A percentile compares a stretch with the other conserved stretches of the same genome.
Evolutionary conservation across 2,797 vertebrate species (phyloP).

Genomic region (Protonibea diacanthus): DNA sequence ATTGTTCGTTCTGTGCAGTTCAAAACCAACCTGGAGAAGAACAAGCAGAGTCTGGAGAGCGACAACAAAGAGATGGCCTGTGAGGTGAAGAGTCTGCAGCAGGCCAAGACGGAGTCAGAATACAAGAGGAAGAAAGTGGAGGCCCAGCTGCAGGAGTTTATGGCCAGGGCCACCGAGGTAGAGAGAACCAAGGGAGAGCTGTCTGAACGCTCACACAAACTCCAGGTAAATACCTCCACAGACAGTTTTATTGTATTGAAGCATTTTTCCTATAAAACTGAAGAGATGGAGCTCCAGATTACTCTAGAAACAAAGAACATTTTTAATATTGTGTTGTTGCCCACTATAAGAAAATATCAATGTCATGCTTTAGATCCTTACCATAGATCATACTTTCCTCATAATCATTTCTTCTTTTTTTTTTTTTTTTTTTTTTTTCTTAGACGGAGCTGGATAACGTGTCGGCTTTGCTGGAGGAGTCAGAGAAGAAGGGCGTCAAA

Average conservation of each 20-base stretch:
- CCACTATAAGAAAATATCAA: not conserved
- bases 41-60: constrained; percentile 93
- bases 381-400: constrained; percentile 3
- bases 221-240: constrained; percentile 83
- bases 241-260: not conserved
- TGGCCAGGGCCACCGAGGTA: constrained; percentile 89
- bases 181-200: constrained; percentile 91
- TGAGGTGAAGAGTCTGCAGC: constrained; percentile 95
- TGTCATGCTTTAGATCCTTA: not conserved
- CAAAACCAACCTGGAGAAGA: constrained; percentile 96
- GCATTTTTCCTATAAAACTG: not conserved
- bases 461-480: constrained; percentile 92
- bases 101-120: constrained; percentile 93
- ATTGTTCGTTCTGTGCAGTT: constrained; percentile 80
- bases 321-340: not conserved
- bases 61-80: constrained; percentile 94
- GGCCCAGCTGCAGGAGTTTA: constrained; percentile 92
- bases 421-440: constrained; percentile 22
- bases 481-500: constrained; percentile 96
- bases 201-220: constrained; percentile 90
- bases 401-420: not conserved
- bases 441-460: constrained; percentile 95
- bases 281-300: too few species aligned
- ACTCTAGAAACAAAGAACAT: not conserved
- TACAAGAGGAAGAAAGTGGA: constrained; percentile 97